These are phyloP conservation scores for Platycheirus rosarum DNA, from an alignment of 2,888 invertebrate genomes.

Conservation along the genomic window DNA sequence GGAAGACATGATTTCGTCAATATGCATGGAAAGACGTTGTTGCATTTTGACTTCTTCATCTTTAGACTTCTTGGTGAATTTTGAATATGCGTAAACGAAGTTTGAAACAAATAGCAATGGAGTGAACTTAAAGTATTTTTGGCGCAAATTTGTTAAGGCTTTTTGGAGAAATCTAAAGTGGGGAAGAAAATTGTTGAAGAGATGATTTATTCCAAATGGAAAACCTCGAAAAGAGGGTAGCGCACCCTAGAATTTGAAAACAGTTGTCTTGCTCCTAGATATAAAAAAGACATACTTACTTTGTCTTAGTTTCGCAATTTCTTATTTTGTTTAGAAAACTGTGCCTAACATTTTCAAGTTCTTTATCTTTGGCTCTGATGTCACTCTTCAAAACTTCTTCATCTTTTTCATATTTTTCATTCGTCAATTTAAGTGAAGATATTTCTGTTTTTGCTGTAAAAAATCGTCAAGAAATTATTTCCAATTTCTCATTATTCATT, in stretches of 20 bases:
- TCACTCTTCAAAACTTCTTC: conserved; percentile 75
- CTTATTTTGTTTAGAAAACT: conserved; percentile 77
- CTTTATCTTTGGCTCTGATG: conserved; percentile 74
- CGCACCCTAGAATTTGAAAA: too few species aligned
- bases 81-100: conserved; percentile 79
- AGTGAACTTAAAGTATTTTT: conserved; percentile 82
- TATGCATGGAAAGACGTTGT: conserved; percentile 46
- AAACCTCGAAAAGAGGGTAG: too few species aligned
- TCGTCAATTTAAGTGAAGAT: conserved; percentile 76
- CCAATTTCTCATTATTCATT: background rate
- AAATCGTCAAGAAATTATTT: background rate
- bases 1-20: conserved; percentile 73
- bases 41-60: conserved; percentile 41
- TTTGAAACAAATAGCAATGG: conserved; percentile 81
- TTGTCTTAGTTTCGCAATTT: conserved; percentile 78
- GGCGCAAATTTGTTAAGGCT: conserved; percentile 49
- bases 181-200: too few species aligned
- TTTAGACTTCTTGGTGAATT: conserved; percentile 75
- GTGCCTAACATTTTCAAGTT: conserved; percentile 75
- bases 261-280: too few species aligned
- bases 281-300: conserved; percentile 75
- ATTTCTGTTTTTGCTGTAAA: conserved; percentile 79
- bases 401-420: conserved; percentile 76
- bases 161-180: conserved; percentile 50
- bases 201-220: too few species aligned